Evolutionary conservation across 2,888 invertebrate species (phyloP), one percentile per base, ranked within the genome.

Genomic region (Folsomia candida): DNA sequence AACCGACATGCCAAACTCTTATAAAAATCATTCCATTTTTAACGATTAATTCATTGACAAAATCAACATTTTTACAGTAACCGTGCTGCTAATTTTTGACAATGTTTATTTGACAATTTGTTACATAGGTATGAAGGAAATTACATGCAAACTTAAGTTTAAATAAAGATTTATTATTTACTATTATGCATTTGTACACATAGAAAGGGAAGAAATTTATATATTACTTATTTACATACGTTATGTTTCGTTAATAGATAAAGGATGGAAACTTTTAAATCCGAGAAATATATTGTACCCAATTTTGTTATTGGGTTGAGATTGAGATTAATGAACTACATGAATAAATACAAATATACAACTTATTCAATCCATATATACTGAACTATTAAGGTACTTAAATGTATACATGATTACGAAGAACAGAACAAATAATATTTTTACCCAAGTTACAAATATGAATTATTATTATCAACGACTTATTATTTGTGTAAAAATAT

Each of bases 21-120:
- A 11, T 47, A 14, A 54, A 54, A 6, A 54, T 6, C 54, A 20
- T 54, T 18, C 18, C 54, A 54, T 22, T 54, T 54, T 54, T 54
- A 20, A 20, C 4, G 54, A 54, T 54, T 22, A 6, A 37, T 37
- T n/a, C n/a, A n/a, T n/a, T n/a, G n/a, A n/a, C n/a, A n/a, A n/a
- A 37, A 37, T 14, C 37, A 4, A 9, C 37, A 14, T 37, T 37
- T n/a, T 37, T 37, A 37, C 37, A 37, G n/a, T 6, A 57, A 57
- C 57, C 4, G 57, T 57, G 57, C 57, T n/a, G 22, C 37, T 37
- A 37, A 37, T 37, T 54, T 54, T 54, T 54, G 54, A 54, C 54
- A 54, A 54, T 54, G 54, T 54, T 54, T 54, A 54, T 54, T 54
- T 54, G 54, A 54, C 54, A 54, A 54, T 54, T 54, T 20, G n/a